Conservation (phyloP, 1,140 invertebrate species). For the Triops longicaudatus region DNA sequence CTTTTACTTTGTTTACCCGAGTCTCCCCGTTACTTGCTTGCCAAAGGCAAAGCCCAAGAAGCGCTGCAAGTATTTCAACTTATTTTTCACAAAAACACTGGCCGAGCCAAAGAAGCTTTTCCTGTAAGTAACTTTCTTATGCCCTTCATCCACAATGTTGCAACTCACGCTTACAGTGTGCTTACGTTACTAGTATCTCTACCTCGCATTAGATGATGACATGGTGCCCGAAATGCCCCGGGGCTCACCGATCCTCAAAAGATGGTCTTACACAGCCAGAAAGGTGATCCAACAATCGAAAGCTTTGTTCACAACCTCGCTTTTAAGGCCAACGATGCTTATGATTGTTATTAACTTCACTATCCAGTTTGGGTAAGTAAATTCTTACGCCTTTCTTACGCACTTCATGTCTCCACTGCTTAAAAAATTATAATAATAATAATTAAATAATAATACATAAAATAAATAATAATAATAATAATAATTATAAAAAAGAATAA, state of each 20-base stretch:
- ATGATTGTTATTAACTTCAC: conserved; percentile 79
- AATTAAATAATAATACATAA: not conserved
- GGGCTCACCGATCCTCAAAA: not conserved
- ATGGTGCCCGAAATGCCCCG: conserved; percentile 17
- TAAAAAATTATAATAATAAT: not conserved
- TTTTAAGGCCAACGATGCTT: conserved; percentile 67
- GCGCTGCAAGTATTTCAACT: conserved; percentile 64
- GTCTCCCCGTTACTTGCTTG: conserved; percentile 74
- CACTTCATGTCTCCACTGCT: conserved; percentile 17
- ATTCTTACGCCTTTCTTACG: conserved; percentile 18
- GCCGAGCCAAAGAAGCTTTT: conserved; percentile 49
- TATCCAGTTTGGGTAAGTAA: conserved; percentile 67
- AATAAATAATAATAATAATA: not conserved
- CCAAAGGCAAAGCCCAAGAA: conserved; percentile 55
- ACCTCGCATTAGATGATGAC: conserved; percentile 60
- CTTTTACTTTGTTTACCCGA: conserved; percentile 66
- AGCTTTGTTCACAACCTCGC: conserved; percentile 64
- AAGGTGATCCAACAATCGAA: conserved; percentile 71
- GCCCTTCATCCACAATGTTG: not conserved
- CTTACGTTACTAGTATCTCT: conserved; percentile 41
- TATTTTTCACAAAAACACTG: conserved; percentile 64
- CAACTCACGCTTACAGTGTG: not conserved
- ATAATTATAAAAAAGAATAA: not conserved
- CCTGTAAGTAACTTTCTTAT: conserved; percentile 47
- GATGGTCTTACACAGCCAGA: conserved; percentile 55